A percentile compares a stretch with the other conserved stretches of the same genome.
These are phyloP conservation scores for Mechanitis messenoides DNA, from an alignment of 2,888 invertebrate genomes.

Conservation along the genomic window DNA sequence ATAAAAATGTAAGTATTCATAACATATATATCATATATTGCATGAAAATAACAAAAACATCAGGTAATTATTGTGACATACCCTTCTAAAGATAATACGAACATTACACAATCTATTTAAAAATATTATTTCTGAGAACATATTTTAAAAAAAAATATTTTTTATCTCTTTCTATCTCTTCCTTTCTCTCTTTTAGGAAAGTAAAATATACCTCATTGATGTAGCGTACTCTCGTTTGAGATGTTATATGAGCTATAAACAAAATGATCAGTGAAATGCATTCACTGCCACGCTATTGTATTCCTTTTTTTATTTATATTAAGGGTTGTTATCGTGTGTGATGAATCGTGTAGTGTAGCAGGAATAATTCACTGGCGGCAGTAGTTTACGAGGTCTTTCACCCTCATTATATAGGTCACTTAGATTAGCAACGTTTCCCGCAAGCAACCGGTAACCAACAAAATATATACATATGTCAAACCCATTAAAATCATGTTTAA, in stretches of 20 bases:
- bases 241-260: slow-evolving; percentile 59
- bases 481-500: too few species aligned
- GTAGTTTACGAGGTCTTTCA: slow-evolving; percentile 76
- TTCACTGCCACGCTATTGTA: slow-evolving; percentile 40
- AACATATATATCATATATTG: neutral
- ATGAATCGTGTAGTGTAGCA: slow-evolving; percentile 36
- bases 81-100: too few species aligned
- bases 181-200: too few species aligned
- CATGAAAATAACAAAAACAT: too few species aligned
- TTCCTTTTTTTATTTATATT: slow-evolving; percentile 41
- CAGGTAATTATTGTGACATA: too few species aligned
- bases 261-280: slow-evolving; percentile 60
- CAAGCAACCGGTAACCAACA: slow-evolving; percentile 26
- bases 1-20: slow-evolving; percentile 66
- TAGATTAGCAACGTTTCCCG: slow-evolving; percentile 68
- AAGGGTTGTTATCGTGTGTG: slow-evolving; percentile 48
- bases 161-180: too few species aligned
- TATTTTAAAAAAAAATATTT: too few species aligned
- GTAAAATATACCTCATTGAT: slow-evolving; percentile 17
- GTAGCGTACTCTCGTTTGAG: slow-evolving; percentile 46
- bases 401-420: slow-evolving; percentile 73
- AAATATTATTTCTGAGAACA: too few species aligned
- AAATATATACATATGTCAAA: slow-evolving; percentile 11
- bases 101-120: too few species aligned
- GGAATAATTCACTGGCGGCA: slow-evolving; percentile 68